Conservation (phyloP, 1,140 invertebrate species). For the Hermetia illucens region DNA sequence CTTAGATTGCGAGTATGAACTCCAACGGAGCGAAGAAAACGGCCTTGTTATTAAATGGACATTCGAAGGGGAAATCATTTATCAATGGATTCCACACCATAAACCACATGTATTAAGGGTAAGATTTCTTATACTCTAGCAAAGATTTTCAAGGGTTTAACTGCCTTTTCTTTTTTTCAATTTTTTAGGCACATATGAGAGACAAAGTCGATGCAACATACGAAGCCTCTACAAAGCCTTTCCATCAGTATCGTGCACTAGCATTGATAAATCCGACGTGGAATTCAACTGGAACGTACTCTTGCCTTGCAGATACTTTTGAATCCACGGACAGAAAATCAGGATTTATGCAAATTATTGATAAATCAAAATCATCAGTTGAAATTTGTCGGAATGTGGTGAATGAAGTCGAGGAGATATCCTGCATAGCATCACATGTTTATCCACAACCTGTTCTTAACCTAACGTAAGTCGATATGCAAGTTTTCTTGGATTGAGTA, state of each 20-base stretch:
- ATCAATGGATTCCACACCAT: slow-evolving; percentile 4
- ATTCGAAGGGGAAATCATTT: slow-evolving; percentile 1
- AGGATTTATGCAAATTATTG: slow-evolving; percentile 4
- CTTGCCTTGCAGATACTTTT: slow-evolving; percentile 2
- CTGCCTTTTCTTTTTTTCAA: too few species aligned
- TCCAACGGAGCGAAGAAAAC: background rate
- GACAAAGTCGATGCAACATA: background rate
- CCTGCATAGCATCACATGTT: too few species aligned
- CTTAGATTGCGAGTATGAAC: slow-evolving; percentile 5
- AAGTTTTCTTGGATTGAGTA: too few species aligned
- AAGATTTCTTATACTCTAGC: too few species aligned
- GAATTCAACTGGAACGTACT: slow-evolving; percentile 3
- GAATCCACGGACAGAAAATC: slow-evolving; percentile 3
- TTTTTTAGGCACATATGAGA: too few species aligned
- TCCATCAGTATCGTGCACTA: slow-evolving; percentile 2
- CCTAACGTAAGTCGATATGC: too few species aligned
- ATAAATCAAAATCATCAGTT: too few species aligned
- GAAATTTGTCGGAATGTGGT: too few species aligned
- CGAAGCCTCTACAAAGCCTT: background rate
- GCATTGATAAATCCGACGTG: slow-evolving; percentile 3
- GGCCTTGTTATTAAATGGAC: slow-evolving; percentile 5
- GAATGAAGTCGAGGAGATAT: too few species aligned
- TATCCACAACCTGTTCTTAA: too few species aligned
- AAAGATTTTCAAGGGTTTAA: too few species aligned
- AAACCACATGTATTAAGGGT: background rate